Evolutionary conservation across 1,140 invertebrate species (phyloP).

Genomic region (Drosophila kepulauana): DNA sequence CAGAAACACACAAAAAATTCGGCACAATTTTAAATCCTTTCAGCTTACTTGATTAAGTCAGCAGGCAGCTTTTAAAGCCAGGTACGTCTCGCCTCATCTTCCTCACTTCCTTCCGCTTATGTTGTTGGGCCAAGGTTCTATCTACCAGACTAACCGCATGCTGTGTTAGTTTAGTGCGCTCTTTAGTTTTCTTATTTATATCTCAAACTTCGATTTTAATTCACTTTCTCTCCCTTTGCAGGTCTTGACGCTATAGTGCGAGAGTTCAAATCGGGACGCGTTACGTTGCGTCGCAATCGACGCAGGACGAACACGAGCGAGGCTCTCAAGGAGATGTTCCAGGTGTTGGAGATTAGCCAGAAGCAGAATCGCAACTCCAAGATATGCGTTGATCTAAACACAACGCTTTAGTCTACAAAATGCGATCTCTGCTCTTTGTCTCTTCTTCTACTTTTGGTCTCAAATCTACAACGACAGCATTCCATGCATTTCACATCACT

Average conservation of each 20-base stretch:
- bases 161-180: slow-evolving; percentile 33
- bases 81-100: slow-evolving; percentile 5
- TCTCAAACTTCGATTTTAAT: slow-evolving; percentile 4
- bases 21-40: slow-evolving; percentile 56
- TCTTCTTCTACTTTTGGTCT: slow-evolving; percentile 56
- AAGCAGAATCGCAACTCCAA: slow-evolving; percentile 83
- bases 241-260: slow-evolving; percentile 85
- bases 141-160: slow-evolving; percentile 67
- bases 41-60: slow-evolving; percentile 39
- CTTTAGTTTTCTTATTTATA: background rate
- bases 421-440: slow-evolving; percentile 13
- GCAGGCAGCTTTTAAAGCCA: slow-evolving; percentile 46
- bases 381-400: slow-evolving; percentile 77
- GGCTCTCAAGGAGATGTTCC: slow-evolving; percentile 83
- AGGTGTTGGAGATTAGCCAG: slow-evolving; percentile 82
- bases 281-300: slow-evolving; percentile 77
- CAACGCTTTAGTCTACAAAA: slow-evolving; percentile 31
- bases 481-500: slow-evolving; percentile 65
- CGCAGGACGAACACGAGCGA: slow-evolving; percentile 77
- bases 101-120: background rate
- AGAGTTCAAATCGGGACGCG: slow-evolving; percentile 81
- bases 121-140: slow-evolving; percentile 22
- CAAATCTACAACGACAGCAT: slow-evolving; percentile 66
- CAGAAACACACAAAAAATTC: background rate
- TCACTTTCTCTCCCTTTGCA: slow-evolving; percentile 34